These are phyloP conservation scores for Esox masquinongy DNA, from an alignment of 2,797 vertebrate species.

Conservation along the genomic window DNA sequence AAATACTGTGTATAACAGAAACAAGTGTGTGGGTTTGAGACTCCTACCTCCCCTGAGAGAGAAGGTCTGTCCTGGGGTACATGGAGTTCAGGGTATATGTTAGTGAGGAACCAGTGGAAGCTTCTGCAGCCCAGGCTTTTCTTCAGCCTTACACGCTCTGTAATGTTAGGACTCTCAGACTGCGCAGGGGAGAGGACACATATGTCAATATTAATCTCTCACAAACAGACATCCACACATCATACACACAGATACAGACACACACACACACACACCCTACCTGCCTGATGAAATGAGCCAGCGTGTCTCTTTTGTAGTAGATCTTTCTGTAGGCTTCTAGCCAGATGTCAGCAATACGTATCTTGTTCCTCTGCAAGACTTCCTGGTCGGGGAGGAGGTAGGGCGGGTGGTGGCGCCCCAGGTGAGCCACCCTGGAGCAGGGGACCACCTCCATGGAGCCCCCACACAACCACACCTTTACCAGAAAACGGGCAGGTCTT, in stretches of 20 bases:
- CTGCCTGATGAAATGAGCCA: constrained; percentile 82
- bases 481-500: neutral
- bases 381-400: constrained; percentile 67
- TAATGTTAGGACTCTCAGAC: constrained; percentile 80
- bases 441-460: constrained; percentile 88
- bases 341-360: constrained; percentile 86
- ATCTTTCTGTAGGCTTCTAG: constrained; percentile 82
- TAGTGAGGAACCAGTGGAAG: constrained; percentile 86
- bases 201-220: constrained; percentile 21
- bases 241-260: neutral
- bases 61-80: constrained; percentile 66
- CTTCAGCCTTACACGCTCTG: constrained; percentile 77
- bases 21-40: neutral
- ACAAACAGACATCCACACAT: constrained; percentile 7
- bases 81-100: constrained; percentile 81
- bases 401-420: constrained; percentile 65
- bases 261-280: constrained; percentile 28
- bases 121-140: constrained; percentile 78
- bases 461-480: constrained; percentile 89
- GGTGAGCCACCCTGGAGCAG: constrained; percentile 85
- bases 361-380: constrained; percentile 77
- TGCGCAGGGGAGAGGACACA: constrained; percentile 44
- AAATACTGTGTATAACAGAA: constrained; percentile 12
- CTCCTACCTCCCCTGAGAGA: constrained; percentile 67
- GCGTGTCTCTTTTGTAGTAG: constrained; percentile 81